Conservation (phyloP, 2,797 vertebrate genomes). For the Parauchenoglanis punctatus region DNA sequence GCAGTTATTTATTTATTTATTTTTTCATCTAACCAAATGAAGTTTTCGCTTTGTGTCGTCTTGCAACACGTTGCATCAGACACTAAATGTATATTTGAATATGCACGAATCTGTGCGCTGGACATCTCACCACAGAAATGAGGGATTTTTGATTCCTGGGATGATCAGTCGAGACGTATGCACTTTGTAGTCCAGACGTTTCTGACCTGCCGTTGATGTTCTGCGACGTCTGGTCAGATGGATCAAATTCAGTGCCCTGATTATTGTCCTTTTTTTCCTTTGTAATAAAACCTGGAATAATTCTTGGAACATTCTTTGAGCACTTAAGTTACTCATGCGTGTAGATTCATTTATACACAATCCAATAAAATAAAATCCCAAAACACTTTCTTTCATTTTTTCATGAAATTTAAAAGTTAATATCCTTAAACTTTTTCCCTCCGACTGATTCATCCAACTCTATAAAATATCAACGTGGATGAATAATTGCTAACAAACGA, state of each 20-base stretch:
- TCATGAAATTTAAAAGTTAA: background rate
- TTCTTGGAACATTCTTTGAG: background rate
- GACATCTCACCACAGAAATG: conserved; percentile 54
- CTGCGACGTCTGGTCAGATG: background rate
- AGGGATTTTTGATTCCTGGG: conserved; percentile 44
- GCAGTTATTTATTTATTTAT: conserved; percentile 47
- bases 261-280: background rate
- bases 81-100: conserved; percentile 70
- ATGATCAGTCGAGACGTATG: conserved; percentile 33
- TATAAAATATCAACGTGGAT: background rate
- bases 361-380: background rate
- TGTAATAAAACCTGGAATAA: background rate
- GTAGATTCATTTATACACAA: background rate
- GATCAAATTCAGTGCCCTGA: background rate
- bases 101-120: conserved; percentile 57
- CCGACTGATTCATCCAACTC: background rate
- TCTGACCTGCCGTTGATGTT: background rate
- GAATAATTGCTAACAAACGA: background rate
- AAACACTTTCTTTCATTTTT: background rate
- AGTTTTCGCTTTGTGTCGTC: conserved; percentile 64
- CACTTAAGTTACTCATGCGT: background rate
- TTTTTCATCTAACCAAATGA: conserved; percentile 45
- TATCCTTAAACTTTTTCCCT: background rate
- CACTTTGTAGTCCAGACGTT: conserved; percentile 39
- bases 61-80: conserved; percentile 80